These are phyloP conservation scores for Steromphala cineraria DNA, from an alignment of 2,888 invertebrate genomes.

Conservation along the genomic window DNA sequence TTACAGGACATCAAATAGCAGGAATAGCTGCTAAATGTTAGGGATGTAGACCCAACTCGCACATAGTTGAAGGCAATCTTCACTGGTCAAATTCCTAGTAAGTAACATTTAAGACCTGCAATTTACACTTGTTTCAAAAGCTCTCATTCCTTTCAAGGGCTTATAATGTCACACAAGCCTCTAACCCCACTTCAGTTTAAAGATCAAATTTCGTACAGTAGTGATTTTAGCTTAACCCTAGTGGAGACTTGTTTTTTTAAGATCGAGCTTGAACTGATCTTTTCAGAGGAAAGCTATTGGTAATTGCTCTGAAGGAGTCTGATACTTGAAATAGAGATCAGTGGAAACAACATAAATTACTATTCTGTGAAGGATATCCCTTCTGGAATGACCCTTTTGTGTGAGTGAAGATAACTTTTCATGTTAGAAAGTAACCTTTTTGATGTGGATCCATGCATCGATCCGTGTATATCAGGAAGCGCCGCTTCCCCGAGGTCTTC, in stretches of 20 bases:
- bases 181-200: background rate
- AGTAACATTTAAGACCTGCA: no score
- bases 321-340: background rate
- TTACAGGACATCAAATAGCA: no score
- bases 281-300: background rate
- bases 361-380: background rate
- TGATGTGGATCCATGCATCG: no score
- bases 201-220: background rate
- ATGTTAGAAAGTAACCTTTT: background rate
- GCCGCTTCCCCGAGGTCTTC: background rate
- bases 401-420: background rate
- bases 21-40: no score
- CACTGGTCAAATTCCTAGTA: no score
- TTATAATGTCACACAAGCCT: no score
- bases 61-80: no score
- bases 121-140: no score
- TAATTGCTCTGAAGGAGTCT: background rate
- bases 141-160: no score
- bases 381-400: background rate
- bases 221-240: background rate
- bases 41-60: no score
- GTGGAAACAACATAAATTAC: background rate
- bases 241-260: background rate
- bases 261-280: background rate
- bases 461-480: no score